Evolutionary conservation across 2,888 invertebrate species (phyloP), one percentile per base, ranked within the genome.

Genomic region (Halictus quadricinctus): DNA sequence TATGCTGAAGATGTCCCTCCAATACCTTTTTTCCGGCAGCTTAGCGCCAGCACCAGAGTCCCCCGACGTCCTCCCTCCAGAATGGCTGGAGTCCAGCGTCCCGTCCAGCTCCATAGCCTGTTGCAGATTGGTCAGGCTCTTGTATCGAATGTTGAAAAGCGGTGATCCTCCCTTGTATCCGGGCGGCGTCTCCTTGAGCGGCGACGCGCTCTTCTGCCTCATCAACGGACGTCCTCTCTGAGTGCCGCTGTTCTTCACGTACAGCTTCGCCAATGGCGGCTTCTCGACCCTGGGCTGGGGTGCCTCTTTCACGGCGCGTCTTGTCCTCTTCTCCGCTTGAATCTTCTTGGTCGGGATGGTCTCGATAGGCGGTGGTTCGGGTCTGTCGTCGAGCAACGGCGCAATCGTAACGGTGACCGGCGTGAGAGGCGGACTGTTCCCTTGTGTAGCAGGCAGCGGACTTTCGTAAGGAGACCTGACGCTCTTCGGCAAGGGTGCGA

Each of bases 281-380:
- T 96, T 96, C 93, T 95, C 96, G 94, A 95, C 95, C 92, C 95
- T 96, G 54, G 95, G 95, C 79, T 95, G 96, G 73, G 96, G 95
- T 0, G 95, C 94, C 85, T 96, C 96, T 91, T 96, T 96, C 36
- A 97, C 96, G 0, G 96, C 95, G 93, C 96, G 96, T 85, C 97
- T 96, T 83, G 97, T 97, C 90, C 97, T 95, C 92, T 98, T 98
- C 93, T 97, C 98, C 13, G 96, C 96, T 93, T 96, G 96, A 36
- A 97, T 95, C 94, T 97, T 97, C 94, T 97, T 97, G 64, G 97
- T 97, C 0, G 98, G 98, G 91, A 98, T 98, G 0, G 98, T 98
- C 95, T 98, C 98, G 92, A 98, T 98, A 18, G 98, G 98, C 60
- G 98, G 98, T 77, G 98, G 98, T 95, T 98, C 97, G 78, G 98